Evolutionary conservation across 1,140 invertebrate genomes (phyloP), one percentile per base, ranked within the genome.

Genomic region (Drosophila teissieri): DNA sequence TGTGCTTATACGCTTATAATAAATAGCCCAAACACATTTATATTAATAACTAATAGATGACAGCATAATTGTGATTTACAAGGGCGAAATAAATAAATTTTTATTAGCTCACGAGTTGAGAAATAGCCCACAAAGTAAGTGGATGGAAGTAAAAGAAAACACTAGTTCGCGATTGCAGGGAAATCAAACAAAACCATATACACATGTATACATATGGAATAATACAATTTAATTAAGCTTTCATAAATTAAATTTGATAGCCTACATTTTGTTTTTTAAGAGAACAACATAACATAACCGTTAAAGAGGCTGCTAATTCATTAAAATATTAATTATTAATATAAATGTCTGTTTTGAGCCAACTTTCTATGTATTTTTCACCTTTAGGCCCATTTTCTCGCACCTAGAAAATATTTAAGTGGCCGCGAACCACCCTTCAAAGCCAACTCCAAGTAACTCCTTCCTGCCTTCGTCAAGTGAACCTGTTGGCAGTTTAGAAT

Each of bases 51-150:
- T 73, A 80, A 76, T 80, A 72, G 63, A 69, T 55, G 63, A 75
- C 73, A 88, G 62, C 75, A 82, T 88, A 82, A 86, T 79, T 86
- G 75, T 76, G 83, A 86, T 86, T 88, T 86, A 88, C 69, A 54
- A 61, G 31, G 24, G 49, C 37, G 37, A 60, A 46, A 58, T 63
- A 46, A 52, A 88, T 83, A 78, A 51, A 86, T 88, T 88, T 60
- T 78, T 37, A 88, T 86, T 88, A 82, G 73, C 48, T 73, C 58
- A 45, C 49, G 15, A 85, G 68, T 17, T 5, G 39, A 40, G 51
- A 49, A 42, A 31, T 22, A 1, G 1, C 27, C 3, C 8, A 17
- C 24, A 42, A 49, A 24, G 8, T 4, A 42, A 31, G 22, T 12
- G 3, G 1, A 2, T 17, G 0, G 3, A 48, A 27, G 46, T n/a